Evolutionary conservation across 2,797 vertebrate genomes (phyloP).

Genomic region (Lacerta bilineata): DNA sequence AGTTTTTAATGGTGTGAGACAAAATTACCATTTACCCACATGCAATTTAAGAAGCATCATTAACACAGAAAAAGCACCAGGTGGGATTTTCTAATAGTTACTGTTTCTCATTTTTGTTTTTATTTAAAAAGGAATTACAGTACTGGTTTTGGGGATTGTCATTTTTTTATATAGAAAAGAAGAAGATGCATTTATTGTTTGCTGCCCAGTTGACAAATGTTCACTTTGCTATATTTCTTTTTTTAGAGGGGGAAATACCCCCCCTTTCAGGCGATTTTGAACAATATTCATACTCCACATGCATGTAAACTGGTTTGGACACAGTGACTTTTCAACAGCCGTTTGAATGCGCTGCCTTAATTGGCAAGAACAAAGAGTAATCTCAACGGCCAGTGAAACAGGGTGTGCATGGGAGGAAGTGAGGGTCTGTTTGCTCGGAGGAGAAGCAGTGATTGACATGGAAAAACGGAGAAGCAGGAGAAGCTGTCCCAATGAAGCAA

Average conservation of each 20-base stretch:
- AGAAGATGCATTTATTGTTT: conserved; percentile 41
- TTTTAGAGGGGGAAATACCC: conserved; percentile 56
- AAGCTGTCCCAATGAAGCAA: neutral
- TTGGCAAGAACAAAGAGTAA: conserved; percentile 77
- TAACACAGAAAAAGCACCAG: conserved; percentile 87
- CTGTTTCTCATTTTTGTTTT: conserved; percentile 87
- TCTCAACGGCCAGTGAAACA: conserved; percentile 48
- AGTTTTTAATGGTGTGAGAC: conserved; percentile 90
- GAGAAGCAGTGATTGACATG: neutral
- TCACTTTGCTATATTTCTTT: conserved; percentile 68
- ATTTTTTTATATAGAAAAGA: conserved; percentile 10
- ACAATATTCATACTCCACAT: conserved; percentile 59
- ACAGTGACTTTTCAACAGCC: conserved; percentile 64
- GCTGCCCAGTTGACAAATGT: conserved; percentile 75
- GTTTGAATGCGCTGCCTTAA: conserved; percentile 72
- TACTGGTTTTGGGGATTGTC: conserved; percentile 74
- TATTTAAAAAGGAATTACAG: conserved; percentile 83
- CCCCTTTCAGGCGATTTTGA: conserved; percentile 71
- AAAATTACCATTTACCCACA: conserved; percentile 88
- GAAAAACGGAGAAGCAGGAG: neutral
- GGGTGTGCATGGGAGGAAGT: accelerated
- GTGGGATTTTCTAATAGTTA: conserved; percentile 87
- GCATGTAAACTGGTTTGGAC: conserved; percentile 39
- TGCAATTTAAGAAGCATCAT: conserved; percentile 89
- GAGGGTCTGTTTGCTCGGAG: neutral